phyloP scores from a whole-genome alignment of 2,888 invertebrate species.

The Ichneumoninae sp. region DNA sequence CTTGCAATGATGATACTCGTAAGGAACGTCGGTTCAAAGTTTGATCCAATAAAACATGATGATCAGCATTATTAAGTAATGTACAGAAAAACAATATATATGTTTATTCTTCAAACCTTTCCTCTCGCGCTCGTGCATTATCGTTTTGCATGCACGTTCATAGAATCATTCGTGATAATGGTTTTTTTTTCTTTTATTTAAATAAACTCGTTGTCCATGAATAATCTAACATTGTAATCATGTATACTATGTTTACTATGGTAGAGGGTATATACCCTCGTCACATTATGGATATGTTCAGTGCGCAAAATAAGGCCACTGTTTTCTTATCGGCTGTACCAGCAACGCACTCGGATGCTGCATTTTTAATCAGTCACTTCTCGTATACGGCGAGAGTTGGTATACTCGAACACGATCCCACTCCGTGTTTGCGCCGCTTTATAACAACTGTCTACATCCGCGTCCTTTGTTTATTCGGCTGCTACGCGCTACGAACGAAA shows the following conservation, averaged over 20 bases:
- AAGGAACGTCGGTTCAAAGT: constrained; percentile 39
- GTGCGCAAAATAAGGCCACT: constrained; percentile 51
- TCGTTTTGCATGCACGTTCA: not conserved
- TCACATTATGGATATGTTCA: constrained; percentile 8
- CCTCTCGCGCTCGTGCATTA: not conserved
- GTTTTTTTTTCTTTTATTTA: not conserved
- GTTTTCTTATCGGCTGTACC: constrained; percentile 57
- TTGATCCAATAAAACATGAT: constrained; percentile 56
- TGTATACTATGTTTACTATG: not conserved
- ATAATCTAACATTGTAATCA: constrained; percentile 1
- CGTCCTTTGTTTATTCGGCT: constrained; percentile 54
- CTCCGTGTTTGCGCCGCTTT: not conserved
- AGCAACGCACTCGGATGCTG: constrained; percentile 14
- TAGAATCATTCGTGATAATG: constrained; percentile 2
- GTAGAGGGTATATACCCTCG: not conserved
- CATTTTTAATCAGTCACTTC: constrained; percentile 34
- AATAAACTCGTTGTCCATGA: constrained; percentile 10
- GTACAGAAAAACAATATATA: constrained; percentile 48
- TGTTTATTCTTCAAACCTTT: constrained; percentile 23
- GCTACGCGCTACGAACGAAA: not conserved
- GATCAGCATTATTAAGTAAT: constrained; percentile 63
- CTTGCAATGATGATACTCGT: constrained; percentile 41
- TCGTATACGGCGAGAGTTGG: not conserved
- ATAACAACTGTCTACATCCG: not conserved
- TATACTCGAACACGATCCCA: constrained; percentile 25